Percentiles rank a stretch among this genome's conserved stretches.
These are phyloP conservation scores for Pterois miles DNA, from an alignment of 2,797 vertebrate species.

Conservation along the genomic window DNA sequence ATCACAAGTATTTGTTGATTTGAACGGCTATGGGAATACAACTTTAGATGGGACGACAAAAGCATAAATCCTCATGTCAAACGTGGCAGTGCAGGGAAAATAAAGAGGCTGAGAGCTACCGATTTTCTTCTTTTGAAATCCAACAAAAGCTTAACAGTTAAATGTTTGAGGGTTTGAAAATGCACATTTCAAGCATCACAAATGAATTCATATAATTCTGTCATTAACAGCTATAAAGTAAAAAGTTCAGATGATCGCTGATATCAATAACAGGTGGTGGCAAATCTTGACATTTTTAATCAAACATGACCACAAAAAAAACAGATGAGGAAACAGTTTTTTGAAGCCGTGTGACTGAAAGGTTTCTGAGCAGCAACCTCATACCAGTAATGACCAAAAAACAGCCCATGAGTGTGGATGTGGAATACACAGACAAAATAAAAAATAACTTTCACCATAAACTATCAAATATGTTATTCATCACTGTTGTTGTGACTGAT, in stretches of 20 bases:
- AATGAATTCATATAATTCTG: not conserved
- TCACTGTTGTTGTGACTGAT: slow-evolving; percentile 20
- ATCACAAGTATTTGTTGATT: slow-evolving; percentile 85
- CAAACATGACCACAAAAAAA: slow-evolving; percentile 2
- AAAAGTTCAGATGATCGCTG: not conserved
- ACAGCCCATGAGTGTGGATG: not conserved
- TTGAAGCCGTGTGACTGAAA: not conserved
- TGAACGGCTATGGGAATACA: slow-evolving; percentile 65
- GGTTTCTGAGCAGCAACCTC: slow-evolving; percentile 18
- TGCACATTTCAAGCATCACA: not conserved
- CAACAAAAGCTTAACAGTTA: not conserved
- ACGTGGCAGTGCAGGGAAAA: slow-evolving; percentile 31
- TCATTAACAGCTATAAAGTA: not conserved
- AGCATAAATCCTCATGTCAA: slow-evolving; percentile 60
- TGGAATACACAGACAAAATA: not conserved
- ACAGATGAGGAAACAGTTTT: not conserved
- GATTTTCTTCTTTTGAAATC: slow-evolving; percentile 29
- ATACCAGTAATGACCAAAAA: slow-evolving; percentile 8
- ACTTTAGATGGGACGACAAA: slow-evolving; percentile 67
- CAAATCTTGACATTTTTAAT: slow-evolving; percentile 18
- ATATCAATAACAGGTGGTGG: not conserved
- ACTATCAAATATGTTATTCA: slow-evolving; percentile 2
- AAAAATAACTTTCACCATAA: not conserved
- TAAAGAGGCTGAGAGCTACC: slow-evolving; percentile 40
- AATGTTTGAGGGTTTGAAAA: slow-evolving; percentile 18